These are phyloP conservation scores for Acropternis orthonyx DNA, from an alignment of 2,797 vertebrate species.

Conservation along the genomic window DNA sequence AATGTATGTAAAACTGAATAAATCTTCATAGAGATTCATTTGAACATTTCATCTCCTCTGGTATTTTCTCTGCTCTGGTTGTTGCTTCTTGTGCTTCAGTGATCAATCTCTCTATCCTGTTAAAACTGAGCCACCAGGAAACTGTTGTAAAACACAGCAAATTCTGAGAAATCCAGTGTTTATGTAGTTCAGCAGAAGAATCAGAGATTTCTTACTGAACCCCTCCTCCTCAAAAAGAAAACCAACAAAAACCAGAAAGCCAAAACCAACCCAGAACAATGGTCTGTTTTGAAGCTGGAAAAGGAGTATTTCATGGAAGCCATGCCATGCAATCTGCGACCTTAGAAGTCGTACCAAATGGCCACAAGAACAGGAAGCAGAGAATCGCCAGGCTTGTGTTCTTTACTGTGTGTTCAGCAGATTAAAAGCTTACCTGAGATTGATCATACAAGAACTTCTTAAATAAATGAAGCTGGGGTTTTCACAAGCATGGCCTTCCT, in stretches of 20 bases:
- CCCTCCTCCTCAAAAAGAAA: neutral
- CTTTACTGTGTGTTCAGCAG: neutral
- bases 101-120: neutral
- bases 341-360: neutral
- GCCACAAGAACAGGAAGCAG: rapidly evolving
- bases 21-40: neutral
- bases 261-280: neutral
- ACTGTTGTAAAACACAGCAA: neutral
- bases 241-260: neutral
- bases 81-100: neutral
- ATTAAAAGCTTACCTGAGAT: constrained; percentile 21
- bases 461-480: neutral
- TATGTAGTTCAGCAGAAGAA: neutral
- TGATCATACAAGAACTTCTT: neutral
- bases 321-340: rapidly evolving
- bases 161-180: neutral
- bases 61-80: constrained; percentile 8
- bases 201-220: neutral
- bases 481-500: neutral
- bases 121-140: neutral
- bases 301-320: neutral
- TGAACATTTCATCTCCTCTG: constrained; percentile 19
- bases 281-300: neutral
- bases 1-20: constrained; percentile 48
- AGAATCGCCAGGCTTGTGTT: neutral